phyloP scores from a whole-genome alignment of 2,888 invertebrate genomes.

The Fragum fragum region DNA sequence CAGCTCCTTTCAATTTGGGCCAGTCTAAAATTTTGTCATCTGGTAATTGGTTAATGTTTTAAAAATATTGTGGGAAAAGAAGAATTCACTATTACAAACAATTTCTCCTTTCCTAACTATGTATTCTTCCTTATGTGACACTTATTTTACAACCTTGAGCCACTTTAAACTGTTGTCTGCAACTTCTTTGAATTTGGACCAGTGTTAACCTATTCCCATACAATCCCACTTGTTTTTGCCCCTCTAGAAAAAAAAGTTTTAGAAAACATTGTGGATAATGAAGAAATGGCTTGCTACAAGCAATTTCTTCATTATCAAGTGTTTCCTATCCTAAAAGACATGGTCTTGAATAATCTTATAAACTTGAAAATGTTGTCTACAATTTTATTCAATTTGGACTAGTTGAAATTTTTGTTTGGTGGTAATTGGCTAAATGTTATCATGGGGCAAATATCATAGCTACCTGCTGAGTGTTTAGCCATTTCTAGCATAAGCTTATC shows the following conservation, averaged over 20 bases:
- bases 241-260: not conserved
- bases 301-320: conserved; percentile 1
- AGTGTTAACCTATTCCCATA: too few relatives aligned
- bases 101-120: too few relatives aligned
- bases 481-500: conserved; percentile 80
- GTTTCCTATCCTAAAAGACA: not conserved
- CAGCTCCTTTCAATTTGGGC: too few relatives aligned
- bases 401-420: not conserved
- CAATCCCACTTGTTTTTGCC: not conserved
- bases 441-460: not conserved
- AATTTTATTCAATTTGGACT: not conserved
- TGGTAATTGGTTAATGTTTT: too few relatives aligned
- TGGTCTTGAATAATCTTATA: too few relatives aligned
- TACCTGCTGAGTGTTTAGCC: conserved; percentile 78
- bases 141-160: too few relatives aligned
- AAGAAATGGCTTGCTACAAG: not conserved
- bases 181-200: too few relatives aligned
- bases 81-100: too few relatives aligned
- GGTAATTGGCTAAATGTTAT: not conserved
- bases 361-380: not conserved
- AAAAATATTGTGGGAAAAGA: too few relatives aligned
- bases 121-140: too few relatives aligned
- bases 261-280: not conserved
- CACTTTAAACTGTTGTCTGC: too few relatives aligned
- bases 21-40: too few relatives aligned